Base-by-base conservation (phyloP, 2,888 invertebrate genomes). In the Archips crataeganus region DNA sequence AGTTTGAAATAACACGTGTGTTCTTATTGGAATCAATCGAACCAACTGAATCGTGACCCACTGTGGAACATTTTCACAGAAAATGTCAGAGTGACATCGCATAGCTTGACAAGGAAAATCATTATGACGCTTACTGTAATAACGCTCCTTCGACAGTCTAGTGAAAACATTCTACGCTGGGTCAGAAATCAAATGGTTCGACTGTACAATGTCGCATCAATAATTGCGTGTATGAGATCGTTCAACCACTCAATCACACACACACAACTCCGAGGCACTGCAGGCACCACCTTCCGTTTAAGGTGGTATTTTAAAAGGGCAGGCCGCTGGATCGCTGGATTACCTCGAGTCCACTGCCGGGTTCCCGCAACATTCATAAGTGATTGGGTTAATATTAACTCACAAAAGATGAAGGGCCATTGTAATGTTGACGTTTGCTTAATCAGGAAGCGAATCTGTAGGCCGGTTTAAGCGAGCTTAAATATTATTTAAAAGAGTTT, bases 321-420 rank as follows among this genome's bases (percentile, higher is more conserved):
- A 89, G 79, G 78, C 81, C 78, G 84, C 82, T 77, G 57, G 57
- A 57, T 32, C 57, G 32, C 32, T 4, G 57, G 86, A 89, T 90
- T 85, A 88, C 88, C 88, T 88, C 87, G 87, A 85, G 82, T 13
- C 10, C 77, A 86, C 90, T 92, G 86, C 93, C 93, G 92, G 92
- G 90, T 91, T 87, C 82, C 75, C 67, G 36, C 70, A 77, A 79
- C 79, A 79, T 80, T 68, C 74, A 34, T 70, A 72, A 67, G 69
- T 66, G 71, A 71, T 74, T 66, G 79, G 85, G 82, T 60, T 71
- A 85, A 83, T 84, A 84, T 78, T 77, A 75, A 85, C 84, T 83
- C 83, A 84, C 83, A 85, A 85, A 83, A 85, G 84, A 86, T 84
- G 87, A 88, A 89, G 89, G 88, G 90, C 88, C 88, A 87, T 83